phyloP scores from a whole-genome alignment of 2,888 invertebrate species.

The Cremastobaeus sp. region DNA sequence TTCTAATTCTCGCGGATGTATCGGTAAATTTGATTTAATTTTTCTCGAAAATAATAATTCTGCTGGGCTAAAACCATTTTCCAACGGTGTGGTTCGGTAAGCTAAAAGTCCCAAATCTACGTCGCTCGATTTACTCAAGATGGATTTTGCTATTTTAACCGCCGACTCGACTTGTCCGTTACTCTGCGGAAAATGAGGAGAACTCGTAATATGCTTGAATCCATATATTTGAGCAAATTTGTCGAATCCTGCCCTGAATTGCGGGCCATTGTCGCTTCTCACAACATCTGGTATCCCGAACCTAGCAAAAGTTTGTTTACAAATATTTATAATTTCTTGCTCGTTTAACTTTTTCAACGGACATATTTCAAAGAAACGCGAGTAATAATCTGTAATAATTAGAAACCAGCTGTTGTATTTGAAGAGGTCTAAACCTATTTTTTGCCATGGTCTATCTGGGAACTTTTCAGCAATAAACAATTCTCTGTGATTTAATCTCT shows the following conservation, averaged over 20 bases:
- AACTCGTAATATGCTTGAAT: constrained; percentile 18
- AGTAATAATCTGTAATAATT: constrained; percentile 62
- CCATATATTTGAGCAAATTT: constrained; percentile 1
- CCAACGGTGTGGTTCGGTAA: constrained; percentile 18
- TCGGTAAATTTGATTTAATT: constrained; percentile 6
- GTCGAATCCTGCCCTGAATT: constrained; percentile 17
- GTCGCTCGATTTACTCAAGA: constrained; percentile 10
- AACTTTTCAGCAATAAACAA: constrained; percentile 51
- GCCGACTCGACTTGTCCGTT: constrained; percentile 5
- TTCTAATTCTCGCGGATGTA: constrained; percentile 13
- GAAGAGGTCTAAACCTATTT: constrained; percentile 61
- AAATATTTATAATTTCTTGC: constrained; percentile 24
- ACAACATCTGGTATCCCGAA: constrained; percentile 12
- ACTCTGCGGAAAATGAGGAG: constrained; percentile 16
- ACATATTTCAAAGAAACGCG: constrained; percentile 60
- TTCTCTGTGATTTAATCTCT: constrained; percentile 57
- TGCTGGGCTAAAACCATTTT: constrained; percentile 22
- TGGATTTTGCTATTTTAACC: constrained; percentile 3
- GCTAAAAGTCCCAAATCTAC: constrained; percentile 12
- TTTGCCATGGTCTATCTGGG: constrained; percentile 60
- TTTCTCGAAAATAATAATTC: constrained; percentile 24
- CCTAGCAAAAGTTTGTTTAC: constrained; percentile 15
- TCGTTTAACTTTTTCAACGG: neutral
- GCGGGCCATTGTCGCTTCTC: constrained; percentile 7
- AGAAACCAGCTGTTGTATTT: constrained; percentile 58